Conservation (phyloP, 2,797 vertebrate genomes). For the Enteromius anoplus region DNA sequence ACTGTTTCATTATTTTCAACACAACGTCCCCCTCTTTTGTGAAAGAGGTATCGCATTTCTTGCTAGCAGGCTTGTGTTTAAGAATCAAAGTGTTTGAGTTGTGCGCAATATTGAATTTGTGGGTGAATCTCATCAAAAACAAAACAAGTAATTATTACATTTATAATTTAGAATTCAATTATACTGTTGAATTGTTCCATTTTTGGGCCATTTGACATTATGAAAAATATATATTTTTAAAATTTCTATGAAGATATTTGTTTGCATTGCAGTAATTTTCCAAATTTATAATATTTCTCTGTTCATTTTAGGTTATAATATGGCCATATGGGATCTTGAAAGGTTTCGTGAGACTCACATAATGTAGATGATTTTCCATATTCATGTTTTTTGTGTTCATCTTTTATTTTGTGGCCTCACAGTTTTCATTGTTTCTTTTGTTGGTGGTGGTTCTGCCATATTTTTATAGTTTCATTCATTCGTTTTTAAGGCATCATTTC, state of each 20-base stretch:
- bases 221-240: background rate
- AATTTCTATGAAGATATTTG: background rate
- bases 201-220: background rate
- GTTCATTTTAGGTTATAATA: background rate
- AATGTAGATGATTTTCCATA: background rate
- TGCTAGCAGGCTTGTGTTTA: background rate
- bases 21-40: background rate
- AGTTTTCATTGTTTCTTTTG: background rate
- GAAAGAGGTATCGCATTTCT: background rate
- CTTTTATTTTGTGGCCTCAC: background rate
- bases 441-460: background rate
- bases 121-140: background rate
- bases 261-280: background rate
- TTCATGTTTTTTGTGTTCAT: background rate
- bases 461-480: background rate
- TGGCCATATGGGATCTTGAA: background rate
- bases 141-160: background rate
- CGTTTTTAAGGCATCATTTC: background rate
- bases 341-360: background rate
- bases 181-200: background rate
- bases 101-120: background rate
- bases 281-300: background rate
- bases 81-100: background rate
- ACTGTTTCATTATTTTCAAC: slow-evolving; percentile 19
- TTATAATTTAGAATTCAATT: background rate